These are phyloP conservation scores for Atherinomorus stipes DNA, from an alignment of 2,113 vertebrate species.

Conservation along the genomic window DNA sequence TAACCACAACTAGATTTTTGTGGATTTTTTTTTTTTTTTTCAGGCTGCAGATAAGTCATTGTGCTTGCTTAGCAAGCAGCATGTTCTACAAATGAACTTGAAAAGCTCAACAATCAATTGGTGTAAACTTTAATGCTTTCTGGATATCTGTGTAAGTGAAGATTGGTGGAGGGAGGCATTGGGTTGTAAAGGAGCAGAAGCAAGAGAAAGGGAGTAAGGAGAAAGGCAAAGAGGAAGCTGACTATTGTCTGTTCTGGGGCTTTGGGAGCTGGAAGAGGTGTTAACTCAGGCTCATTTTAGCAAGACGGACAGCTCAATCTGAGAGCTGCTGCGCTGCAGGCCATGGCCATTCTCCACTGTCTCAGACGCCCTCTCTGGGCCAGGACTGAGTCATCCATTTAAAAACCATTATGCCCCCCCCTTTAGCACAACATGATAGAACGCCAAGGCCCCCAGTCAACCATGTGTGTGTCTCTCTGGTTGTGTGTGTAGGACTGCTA, in stretches of 20 bases:
- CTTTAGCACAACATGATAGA: slow-evolving; percentile 88
- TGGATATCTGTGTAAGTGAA: slow-evolving; percentile 40
- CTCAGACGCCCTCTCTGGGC: slow-evolving; percentile 76
- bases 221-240: slow-evolving; percentile 71
- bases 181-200: slow-evolving; percentile 32
- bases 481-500: slow-evolving; percentile 61
- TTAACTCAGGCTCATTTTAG: slow-evolving; percentile 87
- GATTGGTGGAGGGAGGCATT: slow-evolving; percentile 28
- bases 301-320: slow-evolving; percentile 89
- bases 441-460: slow-evolving; percentile 69
- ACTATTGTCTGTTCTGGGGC: slow-evolving; percentile 79
- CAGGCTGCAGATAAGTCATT: slow-evolving; percentile 53
- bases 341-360: slow-evolving; percentile 80
- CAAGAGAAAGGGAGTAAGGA: slow-evolving; percentile 61
- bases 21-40: slow-evolving; percentile 42
- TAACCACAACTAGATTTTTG: slow-evolving; percentile 47
- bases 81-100: slow-evolving; percentile 43
- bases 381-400: slow-evolving; percentile 85
- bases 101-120: slow-evolving; percentile 45
- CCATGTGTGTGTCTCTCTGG: slow-evolving; percentile 47
- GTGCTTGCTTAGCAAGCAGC: slow-evolving; percentile 37
- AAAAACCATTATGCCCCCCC: slow-evolving; percentile 87
- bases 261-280: slow-evolving; percentile 76
- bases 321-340: slow-evolving; percentile 83
- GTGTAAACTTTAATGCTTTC: slow-evolving; percentile 25